Conservation (phyloP, 2,888 invertebrate species). For the Elegia similella region DNA sequence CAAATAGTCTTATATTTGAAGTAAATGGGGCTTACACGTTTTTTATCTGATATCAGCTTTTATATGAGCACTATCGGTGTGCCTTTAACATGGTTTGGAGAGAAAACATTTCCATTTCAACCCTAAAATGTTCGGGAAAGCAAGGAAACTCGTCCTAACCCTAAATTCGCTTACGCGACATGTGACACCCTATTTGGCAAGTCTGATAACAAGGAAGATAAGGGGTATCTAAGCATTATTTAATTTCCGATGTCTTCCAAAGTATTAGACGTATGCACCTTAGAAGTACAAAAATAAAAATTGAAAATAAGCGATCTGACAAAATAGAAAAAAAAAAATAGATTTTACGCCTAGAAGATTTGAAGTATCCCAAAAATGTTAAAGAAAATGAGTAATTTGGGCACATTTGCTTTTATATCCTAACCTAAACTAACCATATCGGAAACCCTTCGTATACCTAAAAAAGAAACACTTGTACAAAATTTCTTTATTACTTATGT, state of each 20-base stretch:
- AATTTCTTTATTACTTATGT: too few relatives aligned
- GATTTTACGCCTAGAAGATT: too few relatives aligned
- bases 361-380: too few relatives aligned
- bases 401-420: too few relatives aligned
- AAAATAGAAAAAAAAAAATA: too few relatives aligned
- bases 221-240: neutral
- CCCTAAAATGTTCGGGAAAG: neutral
- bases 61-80: neutral
- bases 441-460: too few relatives aligned
- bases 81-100: constrained; percentile 8
- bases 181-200: neutral
- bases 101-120: neutral
- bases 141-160: neutral
- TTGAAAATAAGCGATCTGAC: too few relatives aligned
- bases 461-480: too few relatives aligned
- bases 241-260: neutral
- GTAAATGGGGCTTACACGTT: constrained; percentile 11
- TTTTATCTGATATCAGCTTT: constrained; percentile 16
- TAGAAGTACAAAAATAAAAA: too few relatives aligned
- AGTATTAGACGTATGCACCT: neutral
- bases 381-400: too few relatives aligned
- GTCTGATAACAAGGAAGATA: neutral
- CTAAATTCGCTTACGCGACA: neutral
- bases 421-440: too few relatives aligned
- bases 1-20: constrained; percentile 3